Conservation (phyloP, 2,113 vertebrate species). For the Microtus richardsoni region DNA sequence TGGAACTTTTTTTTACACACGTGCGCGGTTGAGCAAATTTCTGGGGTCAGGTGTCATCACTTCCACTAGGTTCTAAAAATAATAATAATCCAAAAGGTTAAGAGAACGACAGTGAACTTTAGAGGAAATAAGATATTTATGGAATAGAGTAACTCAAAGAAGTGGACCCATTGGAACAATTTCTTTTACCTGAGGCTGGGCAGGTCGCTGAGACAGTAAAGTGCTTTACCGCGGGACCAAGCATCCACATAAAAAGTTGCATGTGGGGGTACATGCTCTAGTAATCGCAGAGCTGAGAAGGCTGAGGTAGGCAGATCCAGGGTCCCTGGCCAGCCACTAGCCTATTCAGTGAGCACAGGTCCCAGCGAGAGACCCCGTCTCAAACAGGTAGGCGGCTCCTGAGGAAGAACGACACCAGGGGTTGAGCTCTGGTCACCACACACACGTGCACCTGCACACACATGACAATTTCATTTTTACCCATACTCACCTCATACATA, state of each 20-base stretch:
- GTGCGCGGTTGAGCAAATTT: neutral
- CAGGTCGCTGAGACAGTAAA: neutral
- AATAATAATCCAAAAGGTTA: neutral
- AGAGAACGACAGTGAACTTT: neutral
- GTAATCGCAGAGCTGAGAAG: neutral
- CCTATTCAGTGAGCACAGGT: neutral
- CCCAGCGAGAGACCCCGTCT: neutral
- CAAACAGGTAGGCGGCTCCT: neutral
- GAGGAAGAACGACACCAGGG: neutral
- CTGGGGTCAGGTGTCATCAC: neutral
- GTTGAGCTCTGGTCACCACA: no score
- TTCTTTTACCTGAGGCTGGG: neutral
- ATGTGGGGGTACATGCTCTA: fast-evolving
- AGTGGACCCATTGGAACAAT: neutral
- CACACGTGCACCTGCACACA: no score
- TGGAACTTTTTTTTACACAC: neutral
- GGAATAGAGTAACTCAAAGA: conserved; percentile 3
- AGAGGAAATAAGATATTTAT: neutral
- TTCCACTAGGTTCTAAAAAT: conserved; percentile 19
- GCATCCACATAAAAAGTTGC: neutral
- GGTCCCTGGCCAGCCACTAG: neutral
- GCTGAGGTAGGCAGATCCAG: neutral
- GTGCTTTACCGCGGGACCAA: neutral
- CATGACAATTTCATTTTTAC: neutral
- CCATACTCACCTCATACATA: conserved; percentile 7